phyloP scores from a whole-genome alignment of 2,113 vertebrate genomes.

The Todiramphus saurophagus region DNA sequence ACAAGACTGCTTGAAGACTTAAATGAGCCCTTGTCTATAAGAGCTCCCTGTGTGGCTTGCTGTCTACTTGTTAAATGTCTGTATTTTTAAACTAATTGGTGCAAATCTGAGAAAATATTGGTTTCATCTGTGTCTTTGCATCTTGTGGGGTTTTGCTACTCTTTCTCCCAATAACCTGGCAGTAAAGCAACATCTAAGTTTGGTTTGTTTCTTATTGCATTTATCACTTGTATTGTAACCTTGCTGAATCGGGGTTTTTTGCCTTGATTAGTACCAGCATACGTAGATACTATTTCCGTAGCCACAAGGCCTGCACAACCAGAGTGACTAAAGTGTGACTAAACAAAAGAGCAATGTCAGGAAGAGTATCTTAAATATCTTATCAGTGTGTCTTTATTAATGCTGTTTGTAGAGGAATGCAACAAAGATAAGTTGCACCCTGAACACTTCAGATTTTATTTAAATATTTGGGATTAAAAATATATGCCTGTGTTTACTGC shows the following conservation, averaged over 20 bases:
- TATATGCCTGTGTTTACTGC: accelerated
- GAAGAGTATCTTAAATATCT: neutral
- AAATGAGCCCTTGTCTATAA: neutral
- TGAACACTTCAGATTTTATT: neutral
- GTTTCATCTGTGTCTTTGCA: neutral
- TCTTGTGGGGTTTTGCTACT: neutral
- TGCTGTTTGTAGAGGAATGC: neutral
- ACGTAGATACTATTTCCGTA: neutral
- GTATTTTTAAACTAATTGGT: neutral
- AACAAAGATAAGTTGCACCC: neutral
- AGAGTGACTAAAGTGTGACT: neutral
- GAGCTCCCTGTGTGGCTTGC: neutral
- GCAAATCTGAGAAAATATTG: neutral
- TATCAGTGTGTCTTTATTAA: neutral
- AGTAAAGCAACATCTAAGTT: neutral
- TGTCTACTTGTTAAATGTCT: neutral
- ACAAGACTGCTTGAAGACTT: neutral
- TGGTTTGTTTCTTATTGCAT: neutral
- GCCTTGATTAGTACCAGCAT: neutral
- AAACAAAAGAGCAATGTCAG: neutral
- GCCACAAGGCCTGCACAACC: neutral
- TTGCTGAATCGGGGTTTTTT: neutral
- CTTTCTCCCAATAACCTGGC: neutral
- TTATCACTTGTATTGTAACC: accelerated
- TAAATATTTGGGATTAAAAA: neutral